Conservation (phyloP, 1,140 invertebrate genomes). For the Leguminivora glycinivorella region DNA sequence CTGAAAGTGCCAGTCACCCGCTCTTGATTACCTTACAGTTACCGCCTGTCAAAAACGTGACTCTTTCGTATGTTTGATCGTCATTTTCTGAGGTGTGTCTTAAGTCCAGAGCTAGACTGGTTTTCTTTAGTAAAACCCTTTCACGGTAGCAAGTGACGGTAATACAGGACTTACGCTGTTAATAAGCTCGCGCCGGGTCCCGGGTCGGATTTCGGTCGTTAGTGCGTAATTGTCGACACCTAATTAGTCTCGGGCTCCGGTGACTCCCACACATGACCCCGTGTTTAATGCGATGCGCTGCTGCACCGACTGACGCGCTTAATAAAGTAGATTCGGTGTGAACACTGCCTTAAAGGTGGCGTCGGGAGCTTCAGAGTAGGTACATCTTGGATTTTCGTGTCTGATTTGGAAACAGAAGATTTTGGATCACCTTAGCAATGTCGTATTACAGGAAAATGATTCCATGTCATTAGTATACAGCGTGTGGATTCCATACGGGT, state of each 20-base stretch:
- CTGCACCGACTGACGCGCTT: slow-evolving; percentile 18
- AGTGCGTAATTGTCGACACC: slow-evolving; percentile 71
- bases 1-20: too few relatives aligned
- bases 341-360: not conserved
- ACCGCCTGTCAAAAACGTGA: too few relatives aligned
- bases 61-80: too few relatives aligned
- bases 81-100: too few relatives aligned
- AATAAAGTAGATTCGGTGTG: slow-evolving; percentile 5
- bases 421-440: not conserved
- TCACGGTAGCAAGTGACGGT: not conserved
- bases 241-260: slow-evolving; percentile 61
- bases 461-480: too few relatives aligned
- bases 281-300: slow-evolving; percentile 56
- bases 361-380: not conserved
- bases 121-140: not conserved
- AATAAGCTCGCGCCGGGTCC: slow-evolving; percentile 57
- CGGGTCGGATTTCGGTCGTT: slow-evolving; percentile 70
- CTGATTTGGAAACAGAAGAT: not conserved
- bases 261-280: slow-evolving; percentile 61
- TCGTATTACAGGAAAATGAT: not conserved
- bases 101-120: not conserved
- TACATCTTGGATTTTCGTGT: not conserved
- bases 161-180: slow-evolving; percentile 50
- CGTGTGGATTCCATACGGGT: too few relatives aligned
- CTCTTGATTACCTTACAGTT: too few relatives aligned